Conservation (phyloP, 2,797 vertebrate species). For the Centropyge bicolor region DNA sequence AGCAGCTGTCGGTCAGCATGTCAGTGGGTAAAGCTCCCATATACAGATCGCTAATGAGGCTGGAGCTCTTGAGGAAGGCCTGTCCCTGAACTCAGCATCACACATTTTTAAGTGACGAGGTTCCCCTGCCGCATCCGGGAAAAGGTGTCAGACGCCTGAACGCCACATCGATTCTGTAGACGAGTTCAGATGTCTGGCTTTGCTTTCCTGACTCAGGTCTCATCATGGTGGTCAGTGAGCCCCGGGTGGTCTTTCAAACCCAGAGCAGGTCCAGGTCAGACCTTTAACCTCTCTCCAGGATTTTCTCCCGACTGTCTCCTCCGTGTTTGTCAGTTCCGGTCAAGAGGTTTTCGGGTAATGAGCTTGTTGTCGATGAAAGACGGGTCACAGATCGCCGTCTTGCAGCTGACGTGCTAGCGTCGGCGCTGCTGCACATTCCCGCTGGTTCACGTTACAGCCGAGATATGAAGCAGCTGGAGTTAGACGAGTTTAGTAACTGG, state of each 20-base stretch:
- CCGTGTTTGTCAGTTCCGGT: slow-evolving; percentile 32
- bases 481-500: slow-evolving; percentile 64
- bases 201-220: slow-evolving; percentile 1
- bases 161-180: background rate
- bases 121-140: slow-evolving; percentile 59
- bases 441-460: slow-evolving; percentile 71
- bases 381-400: slow-evolving; percentile 50
- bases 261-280: slow-evolving; percentile 32
- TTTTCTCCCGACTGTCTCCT: slow-evolving; percentile 24
- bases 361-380: slow-evolving; percentile 81
- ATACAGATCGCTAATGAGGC: slow-evolving; percentile 71
- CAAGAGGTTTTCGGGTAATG: slow-evolving; percentile 71
- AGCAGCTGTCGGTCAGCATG: slow-evolving; percentile 81
- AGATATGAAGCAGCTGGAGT: slow-evolving; percentile 77
- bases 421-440: slow-evolving; percentile 72
- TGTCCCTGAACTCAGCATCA: slow-evolving; percentile 64
- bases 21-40: slow-evolving; percentile 74
- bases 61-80: slow-evolving; percentile 66
- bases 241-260: slow-evolving; percentile 41
- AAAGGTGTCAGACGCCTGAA: background rate
- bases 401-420: slow-evolving; percentile 37
- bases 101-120: slow-evolving; percentile 64
- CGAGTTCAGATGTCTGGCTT: background rate
- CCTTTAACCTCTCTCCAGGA: slow-evolving; percentile 51
- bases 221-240: background rate